A percentile compares a stretch with the other conserved stretches of the same genome.
phyloP scores from a whole-genome alignment of 2,113 vertebrate species.

The Numida meleagris region DNA sequence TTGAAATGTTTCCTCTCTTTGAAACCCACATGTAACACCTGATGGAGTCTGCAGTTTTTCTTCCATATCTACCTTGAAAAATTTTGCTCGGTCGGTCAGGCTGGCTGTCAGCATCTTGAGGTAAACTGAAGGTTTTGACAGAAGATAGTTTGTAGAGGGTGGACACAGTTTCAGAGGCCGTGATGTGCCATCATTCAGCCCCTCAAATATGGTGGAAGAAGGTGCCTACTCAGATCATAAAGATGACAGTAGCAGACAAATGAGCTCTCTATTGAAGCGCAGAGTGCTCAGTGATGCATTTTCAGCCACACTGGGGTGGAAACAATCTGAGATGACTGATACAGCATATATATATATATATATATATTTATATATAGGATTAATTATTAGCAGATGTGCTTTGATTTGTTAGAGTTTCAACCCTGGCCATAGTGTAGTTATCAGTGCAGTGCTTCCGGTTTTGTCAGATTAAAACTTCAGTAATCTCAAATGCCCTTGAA shows the following conservation, averaged over 20 bases:
- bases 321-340: neutral
- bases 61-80: neutral
- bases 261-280: neutral
- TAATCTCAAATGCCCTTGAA: neutral
- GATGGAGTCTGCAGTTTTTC: neutral
- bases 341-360: too few species aligned
- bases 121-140: neutral
- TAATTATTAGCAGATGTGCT: neutral
- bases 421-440: neutral
- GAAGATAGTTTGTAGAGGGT: neutral
- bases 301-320: neutral
- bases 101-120: neutral
- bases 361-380: too few species aligned
- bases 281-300: neutral
- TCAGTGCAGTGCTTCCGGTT: neutral
- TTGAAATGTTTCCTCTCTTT: too few species aligned
- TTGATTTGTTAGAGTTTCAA: neutral
- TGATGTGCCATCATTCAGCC: neutral
- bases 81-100: neutral
- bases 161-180: neutral
- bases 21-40: too few species aligned
- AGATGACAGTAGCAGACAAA: neutral
- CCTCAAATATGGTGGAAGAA: neutral
- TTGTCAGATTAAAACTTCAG: neutral
- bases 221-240: neutral